A percentile compares a stretch with the other conserved stretches of the same genome.
Evolutionary conservation across 1,140 invertebrate genomes (phyloP).

Genomic region (Apis cerana): DNA sequence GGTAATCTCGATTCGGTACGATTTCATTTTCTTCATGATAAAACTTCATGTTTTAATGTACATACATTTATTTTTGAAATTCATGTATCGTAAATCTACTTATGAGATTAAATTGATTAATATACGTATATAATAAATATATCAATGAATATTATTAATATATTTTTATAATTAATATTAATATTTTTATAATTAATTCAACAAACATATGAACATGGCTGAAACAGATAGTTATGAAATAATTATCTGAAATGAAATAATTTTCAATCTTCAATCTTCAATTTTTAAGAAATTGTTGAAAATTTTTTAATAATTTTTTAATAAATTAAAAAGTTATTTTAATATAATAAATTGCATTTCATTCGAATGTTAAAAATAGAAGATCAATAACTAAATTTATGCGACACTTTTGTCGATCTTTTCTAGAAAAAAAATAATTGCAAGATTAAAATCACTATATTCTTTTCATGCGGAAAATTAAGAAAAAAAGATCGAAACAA

Average conservation of each 20-base stretch:
- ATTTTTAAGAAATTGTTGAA: no score
- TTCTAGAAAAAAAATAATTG: neutral
- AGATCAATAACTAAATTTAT: neutral
- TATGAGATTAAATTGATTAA: neutral
- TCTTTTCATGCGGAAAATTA: constrained; percentile 1
- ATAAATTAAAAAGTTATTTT: neutral
- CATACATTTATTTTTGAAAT: neutral
- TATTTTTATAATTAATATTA: no score
- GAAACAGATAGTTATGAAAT: neutral
- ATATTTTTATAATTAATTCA: neutral
- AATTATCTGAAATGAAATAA: neutral
- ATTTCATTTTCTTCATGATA: neutral
- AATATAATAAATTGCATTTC: neutral
- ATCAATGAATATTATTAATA: neutral
- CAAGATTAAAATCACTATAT: neutral
- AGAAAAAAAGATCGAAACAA: neutral
- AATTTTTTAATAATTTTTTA: neutral
- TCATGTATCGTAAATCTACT: neutral
- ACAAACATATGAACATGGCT: neutral
- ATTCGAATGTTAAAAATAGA: neutral
- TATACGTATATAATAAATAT: neutral
- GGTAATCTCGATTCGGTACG: neutral
- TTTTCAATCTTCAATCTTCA: no score
- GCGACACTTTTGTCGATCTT: neutral
- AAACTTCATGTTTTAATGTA: no score